phyloP scores from a whole-genome alignment of 2,888 invertebrate genomes.

The Sycophila texana region DNA sequence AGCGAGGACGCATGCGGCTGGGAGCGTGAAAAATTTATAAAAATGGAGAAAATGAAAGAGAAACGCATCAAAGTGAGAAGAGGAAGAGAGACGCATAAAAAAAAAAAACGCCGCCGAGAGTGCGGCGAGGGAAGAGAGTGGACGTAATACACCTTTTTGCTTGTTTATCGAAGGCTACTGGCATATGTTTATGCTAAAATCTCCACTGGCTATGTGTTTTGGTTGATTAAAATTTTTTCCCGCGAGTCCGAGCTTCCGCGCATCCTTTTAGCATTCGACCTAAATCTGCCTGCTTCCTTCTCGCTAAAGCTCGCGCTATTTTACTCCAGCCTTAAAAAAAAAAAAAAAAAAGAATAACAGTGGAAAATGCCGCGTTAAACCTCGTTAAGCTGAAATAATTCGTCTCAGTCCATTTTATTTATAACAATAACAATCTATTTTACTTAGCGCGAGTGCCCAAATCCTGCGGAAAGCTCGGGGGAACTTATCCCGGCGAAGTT shows the following conservation, averaged over 20 bases:
- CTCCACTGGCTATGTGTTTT: not conserved
- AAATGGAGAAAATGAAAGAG: slow-evolving; percentile 14
- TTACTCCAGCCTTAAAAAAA: no score
- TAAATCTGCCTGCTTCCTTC: no score
- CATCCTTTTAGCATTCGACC: not conserved
- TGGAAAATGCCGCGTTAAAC: no score
- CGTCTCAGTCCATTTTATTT: no score
- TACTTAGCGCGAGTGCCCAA: no score
- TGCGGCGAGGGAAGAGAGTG: not conserved
- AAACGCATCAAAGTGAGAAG: not conserved
- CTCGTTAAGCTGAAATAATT: no score
- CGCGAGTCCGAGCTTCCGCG: not conserved
- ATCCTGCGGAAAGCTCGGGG: no score
- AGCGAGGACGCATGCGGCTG: no score
- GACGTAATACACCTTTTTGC: not conserved
- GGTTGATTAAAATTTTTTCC: slow-evolving; percentile 36
- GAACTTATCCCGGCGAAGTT: no score
- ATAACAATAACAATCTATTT: no score
- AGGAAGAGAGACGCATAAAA: not conserved
- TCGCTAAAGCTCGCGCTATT: no score
- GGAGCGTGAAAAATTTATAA: slow-evolving; percentile 27
- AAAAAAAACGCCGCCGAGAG: slow-evolving; percentile 14
- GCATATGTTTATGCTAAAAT: slow-evolving; percentile 25
- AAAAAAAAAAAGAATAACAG: no score
- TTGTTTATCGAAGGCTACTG: slow-evolving; percentile 14